These are phyloP conservation scores for Fringilla coelebs DNA, from an alignment of 2,797 vertebrate genomes.

Conservation along the genomic window DNA sequence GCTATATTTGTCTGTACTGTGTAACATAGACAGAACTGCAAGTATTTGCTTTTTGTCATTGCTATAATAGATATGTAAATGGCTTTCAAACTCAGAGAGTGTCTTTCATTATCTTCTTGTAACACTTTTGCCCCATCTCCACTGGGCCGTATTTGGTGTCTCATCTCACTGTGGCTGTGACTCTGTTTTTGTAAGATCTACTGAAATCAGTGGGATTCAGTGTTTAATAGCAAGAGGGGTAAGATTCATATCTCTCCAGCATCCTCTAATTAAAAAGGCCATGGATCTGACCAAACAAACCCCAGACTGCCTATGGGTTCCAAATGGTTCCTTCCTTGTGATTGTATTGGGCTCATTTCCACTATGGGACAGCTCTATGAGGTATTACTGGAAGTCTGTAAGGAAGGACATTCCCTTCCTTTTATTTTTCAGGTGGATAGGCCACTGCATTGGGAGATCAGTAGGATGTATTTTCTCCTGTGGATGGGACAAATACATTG, in stretches of 20 bases:
- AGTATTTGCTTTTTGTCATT: not conserved
- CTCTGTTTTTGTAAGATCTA: not conserved
- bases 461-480: not conserved
- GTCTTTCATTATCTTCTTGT: not conserved
- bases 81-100: not conserved
- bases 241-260: not conserved
- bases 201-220: not conserved
- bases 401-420: not conserved
- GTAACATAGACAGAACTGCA: not conserved
- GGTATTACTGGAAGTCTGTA: not conserved
- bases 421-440: not conserved
- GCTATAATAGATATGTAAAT: not conserved
- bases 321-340: not conserved
- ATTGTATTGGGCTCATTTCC: not conserved
- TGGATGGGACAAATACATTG: not conserved
- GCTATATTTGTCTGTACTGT: not conserved
- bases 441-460: not conserved
- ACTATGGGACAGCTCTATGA: not conserved
- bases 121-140: not conserved
- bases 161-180: not conserved
- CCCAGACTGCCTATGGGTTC: not conserved
- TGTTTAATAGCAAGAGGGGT: not conserved
- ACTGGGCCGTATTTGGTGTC: not conserved
- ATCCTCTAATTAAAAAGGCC: not conserved
- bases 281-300: not conserved